Evolutionary conservation across 1,140 invertebrate genomes (phyloP).

Genomic region (Sitophilus oryzae): DNA sequence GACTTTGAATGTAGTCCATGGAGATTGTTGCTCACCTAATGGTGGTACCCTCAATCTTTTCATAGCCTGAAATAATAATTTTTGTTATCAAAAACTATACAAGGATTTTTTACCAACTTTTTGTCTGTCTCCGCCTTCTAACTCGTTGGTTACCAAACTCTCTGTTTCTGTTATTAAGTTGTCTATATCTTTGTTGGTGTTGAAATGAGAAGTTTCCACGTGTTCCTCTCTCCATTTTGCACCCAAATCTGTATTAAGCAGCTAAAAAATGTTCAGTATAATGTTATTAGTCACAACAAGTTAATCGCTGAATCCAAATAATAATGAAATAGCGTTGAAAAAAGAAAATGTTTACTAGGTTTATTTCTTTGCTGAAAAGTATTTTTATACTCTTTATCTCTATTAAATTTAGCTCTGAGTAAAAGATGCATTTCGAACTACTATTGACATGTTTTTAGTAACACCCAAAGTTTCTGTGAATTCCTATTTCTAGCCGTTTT

Average conservation of each 20-base stretch:
- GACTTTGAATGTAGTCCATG: conserved; percentile 80
- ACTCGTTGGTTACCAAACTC: conserved; percentile 69
- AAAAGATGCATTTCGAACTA: no score
- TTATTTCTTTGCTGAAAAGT: no score
- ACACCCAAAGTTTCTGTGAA: no score
- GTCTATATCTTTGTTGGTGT: conserved; percentile 83
- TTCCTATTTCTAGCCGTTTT: no score
- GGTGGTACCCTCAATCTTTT: conserved; percentile 81
- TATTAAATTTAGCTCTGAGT: no score
- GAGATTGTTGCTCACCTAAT: conserved; percentile 73
- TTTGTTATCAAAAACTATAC: not conserved
- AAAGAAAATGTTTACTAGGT: no score
- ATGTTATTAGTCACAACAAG: no score
- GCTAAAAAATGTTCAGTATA: conserved; percentile 43
- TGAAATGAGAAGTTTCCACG: conserved; percentile 78
- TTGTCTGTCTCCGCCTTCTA: conserved; percentile 78
- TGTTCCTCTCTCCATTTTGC: conserved; percentile 70
- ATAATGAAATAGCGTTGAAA: no score
- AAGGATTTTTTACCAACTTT: conserved; percentile 35
- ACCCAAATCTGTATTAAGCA: conserved; percentile 54
- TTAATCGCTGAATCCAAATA: no score
- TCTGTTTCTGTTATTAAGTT: conserved; percentile 81
- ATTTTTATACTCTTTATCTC: no score
- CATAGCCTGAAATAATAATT: conserved; percentile 70
- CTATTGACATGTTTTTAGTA: no score